phyloP scores from a whole-genome alignment of 2,797 vertebrate genomes.

The Meriones psammophilus region DNA sequence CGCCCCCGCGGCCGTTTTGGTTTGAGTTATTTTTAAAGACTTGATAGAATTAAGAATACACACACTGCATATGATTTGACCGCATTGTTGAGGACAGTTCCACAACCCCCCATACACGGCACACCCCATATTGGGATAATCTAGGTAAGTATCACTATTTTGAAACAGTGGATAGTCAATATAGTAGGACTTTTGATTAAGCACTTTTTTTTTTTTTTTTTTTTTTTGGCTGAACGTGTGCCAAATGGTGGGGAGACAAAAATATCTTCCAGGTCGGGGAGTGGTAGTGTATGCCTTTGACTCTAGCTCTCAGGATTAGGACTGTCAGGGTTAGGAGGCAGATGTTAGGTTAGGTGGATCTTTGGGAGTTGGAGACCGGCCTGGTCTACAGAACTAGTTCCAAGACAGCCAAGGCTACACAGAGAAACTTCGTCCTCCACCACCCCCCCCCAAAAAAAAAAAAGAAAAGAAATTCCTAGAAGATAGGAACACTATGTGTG shows the following conservation, averaged over 20 bases:
- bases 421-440: not conserved
- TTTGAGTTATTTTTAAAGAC: not conserved
- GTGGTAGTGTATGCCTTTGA: not conserved
- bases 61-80: not conserved
- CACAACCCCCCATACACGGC: too few relatives aligned
- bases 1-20: too few relatives aligned
- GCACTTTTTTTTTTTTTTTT: too few relatives aligned
- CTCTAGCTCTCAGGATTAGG: not conserved
- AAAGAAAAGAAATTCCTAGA: not conserved
- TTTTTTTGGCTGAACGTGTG: not conserved
- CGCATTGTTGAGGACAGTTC: not conserved
- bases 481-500: not conserved
- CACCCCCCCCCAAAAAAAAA: too few relatives aligned
- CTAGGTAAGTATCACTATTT: not conserved
- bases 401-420: not conserved
- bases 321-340: not conserved
- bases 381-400: not conserved
- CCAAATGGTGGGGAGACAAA: not conserved
- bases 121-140: not conserved
- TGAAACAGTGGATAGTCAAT: not conserved
- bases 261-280: not conserved
- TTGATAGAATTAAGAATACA: not conserved
- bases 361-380: not conserved
- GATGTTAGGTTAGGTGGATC: not conserved
- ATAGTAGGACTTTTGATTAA: not conserved